Conservation (phyloP, 2,797 vertebrate genomes). For the Uromys caudimaculatus region DNA sequence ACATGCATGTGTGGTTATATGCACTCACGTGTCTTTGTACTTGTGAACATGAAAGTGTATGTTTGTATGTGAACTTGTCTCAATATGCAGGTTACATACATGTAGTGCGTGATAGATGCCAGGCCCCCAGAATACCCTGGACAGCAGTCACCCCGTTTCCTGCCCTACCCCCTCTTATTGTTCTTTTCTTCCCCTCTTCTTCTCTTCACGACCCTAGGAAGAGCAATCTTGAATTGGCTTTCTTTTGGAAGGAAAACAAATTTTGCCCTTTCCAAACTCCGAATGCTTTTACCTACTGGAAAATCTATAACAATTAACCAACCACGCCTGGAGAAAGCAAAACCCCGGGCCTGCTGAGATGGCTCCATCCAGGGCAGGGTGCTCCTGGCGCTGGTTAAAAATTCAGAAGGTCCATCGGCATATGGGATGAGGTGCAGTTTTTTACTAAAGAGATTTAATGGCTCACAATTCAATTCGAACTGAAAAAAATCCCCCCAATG, state of each 20-base stretch:
- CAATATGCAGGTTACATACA: rapidly evolving
- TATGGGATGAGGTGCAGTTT: constrained; percentile 79
- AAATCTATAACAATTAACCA: constrained; percentile 85
- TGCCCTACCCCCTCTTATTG: too few relatives aligned
- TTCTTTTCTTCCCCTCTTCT: not conserved
- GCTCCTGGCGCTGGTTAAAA: constrained; percentile 82
- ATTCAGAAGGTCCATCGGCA: constrained; percentile 78
- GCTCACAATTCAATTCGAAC: constrained; percentile 90
- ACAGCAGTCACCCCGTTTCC: rapidly evolving
- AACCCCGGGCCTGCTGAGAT: constrained; percentile 65
- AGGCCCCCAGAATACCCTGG: not conserved
- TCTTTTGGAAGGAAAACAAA: constrained; percentile 79
- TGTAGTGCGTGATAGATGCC: not conserved
- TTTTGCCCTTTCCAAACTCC: constrained; percentile 64
- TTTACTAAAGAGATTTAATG: constrained; percentile 89
- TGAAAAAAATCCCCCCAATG: constrained; percentile 90
- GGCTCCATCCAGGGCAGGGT: constrained; percentile 41
- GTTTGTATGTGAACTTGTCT: not conserved
- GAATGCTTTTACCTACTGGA: constrained; percentile 77
- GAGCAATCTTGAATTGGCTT: constrained; percentile 56
- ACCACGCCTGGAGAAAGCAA: constrained; percentile 70
- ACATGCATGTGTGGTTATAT: not conserved
- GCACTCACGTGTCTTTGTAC: not conserved
- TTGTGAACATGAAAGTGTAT: not conserved
- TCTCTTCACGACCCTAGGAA: not conserved